Conservation (phyloP, 2,888 invertebrate genomes). For the Drosophila macrospina region DNA sequence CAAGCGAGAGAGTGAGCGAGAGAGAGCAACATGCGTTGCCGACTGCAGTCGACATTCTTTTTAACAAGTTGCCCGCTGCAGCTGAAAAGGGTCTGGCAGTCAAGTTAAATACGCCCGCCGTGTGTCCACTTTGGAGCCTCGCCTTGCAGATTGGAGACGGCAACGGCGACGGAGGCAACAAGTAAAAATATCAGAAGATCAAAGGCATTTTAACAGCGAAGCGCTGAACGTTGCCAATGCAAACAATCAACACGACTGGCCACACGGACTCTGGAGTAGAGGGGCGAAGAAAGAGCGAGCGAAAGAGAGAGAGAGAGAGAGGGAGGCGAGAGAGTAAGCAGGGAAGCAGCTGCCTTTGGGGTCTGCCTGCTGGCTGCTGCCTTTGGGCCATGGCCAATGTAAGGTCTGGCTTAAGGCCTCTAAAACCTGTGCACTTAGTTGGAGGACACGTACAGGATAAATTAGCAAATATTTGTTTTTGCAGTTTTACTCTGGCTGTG, state of each 20-base stretch:
- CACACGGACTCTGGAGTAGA: constrained; percentile 34
- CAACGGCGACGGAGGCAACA: constrained; percentile 18
- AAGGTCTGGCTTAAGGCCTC: constrained; percentile 55
- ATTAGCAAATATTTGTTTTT: constrained; percentile 83
- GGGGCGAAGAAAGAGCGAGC: neutral
- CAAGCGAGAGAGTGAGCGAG: neutral
- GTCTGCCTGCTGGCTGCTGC: constrained; percentile 2
- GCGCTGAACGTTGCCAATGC: constrained; percentile 73
- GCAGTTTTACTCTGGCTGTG: constrained; percentile 44
- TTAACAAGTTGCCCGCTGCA: constrained; percentile 72
- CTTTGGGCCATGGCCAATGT: constrained; percentile 55
- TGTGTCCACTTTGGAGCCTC: constrained; percentile 63
- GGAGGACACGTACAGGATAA: constrained; percentile 83
- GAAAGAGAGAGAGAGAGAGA: neutral
- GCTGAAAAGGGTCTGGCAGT: constrained; percentile 65
- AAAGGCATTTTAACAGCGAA: constrained; percentile 80
- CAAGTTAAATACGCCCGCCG: constrained; percentile 82
- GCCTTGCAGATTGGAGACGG: constrained; percentile 11
- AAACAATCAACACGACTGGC: constrained; percentile 79
- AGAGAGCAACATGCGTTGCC: constrained; percentile 66
- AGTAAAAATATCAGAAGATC: constrained; percentile 81
- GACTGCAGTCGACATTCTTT: constrained; percentile 76
- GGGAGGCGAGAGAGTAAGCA: neutral
- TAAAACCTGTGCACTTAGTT: constrained; percentile 76
- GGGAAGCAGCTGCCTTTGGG: constrained; percentile 1